phyloP scores from a whole-genome alignment of 2,113 vertebrate species.

The Tamias sibiricus region DNA sequence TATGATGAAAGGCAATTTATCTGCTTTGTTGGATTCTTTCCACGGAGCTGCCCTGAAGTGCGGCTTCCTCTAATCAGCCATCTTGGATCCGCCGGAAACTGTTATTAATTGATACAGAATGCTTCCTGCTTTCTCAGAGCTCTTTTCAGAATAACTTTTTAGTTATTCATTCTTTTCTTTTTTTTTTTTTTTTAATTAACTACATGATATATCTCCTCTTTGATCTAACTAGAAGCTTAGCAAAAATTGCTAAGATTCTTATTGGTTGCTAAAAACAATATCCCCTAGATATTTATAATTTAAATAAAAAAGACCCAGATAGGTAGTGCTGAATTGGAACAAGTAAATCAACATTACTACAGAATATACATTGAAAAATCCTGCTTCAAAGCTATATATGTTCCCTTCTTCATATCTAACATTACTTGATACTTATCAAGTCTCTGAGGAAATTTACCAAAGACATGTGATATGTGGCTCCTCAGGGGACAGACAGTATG shows the following conservation, averaged over 20 bases:
- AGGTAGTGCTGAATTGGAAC: not conserved
- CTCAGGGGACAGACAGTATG: not conserved
- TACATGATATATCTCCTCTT: not conserved
- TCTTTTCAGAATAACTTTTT: not conserved
- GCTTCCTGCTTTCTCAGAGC: not conserved
- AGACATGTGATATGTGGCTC: not conserved
- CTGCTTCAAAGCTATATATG: not conserved
- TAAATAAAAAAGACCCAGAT: not conserved
- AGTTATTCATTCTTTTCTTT: not conserved
- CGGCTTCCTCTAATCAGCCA: no score
- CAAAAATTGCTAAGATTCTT: not conserved
- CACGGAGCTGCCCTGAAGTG: no score
- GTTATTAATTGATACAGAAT: not conserved
- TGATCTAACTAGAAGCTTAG: not conserved
- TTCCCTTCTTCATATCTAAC: not conserved
- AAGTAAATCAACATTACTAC: not conserved
- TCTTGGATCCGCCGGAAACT: no score
- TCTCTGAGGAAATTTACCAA: not conserved
- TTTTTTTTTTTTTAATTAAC: not conserved
- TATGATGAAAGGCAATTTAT: no score
- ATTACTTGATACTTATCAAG: not conserved
- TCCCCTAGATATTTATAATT: not conserved
- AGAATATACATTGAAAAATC: not conserved
- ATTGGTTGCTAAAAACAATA: not conserved
- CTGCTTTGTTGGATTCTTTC: no score